Percentiles rank a stretch among this genome's conserved stretches.
Conservation (phyloP, 2,888 invertebrate genomes). For the Diadegma fenestrale region DNA sequence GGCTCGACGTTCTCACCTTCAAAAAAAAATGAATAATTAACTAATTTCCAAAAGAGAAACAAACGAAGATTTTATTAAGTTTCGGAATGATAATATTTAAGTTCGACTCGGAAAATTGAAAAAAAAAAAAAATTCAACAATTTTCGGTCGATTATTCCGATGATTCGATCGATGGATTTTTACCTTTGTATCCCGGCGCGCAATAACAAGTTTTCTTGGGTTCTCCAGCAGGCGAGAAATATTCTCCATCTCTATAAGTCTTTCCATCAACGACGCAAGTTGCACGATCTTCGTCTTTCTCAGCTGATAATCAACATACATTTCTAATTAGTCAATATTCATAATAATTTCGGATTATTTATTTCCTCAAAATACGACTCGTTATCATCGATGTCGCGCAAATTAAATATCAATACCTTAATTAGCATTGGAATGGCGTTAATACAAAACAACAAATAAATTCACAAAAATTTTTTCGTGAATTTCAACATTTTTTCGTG, state of each 20-base stretch:
- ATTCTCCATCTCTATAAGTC: constrained; percentile 75
- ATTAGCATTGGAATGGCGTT: too few species aligned
- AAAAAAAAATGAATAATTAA: not conserved
- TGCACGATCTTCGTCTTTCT: constrained; percentile 69
- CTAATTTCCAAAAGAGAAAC: not conserved
- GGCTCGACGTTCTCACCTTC: constrained; percentile 76
- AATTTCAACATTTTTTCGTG: too few species aligned
- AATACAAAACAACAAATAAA: too few species aligned
- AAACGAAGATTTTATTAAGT: too few species aligned
- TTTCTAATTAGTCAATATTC: not conserved
- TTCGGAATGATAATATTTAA: not conserved
- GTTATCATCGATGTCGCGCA: too few species aligned
- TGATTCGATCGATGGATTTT: not conserved
- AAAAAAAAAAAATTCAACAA: not conserved
- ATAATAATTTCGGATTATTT: too few species aligned
- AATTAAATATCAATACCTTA: too few species aligned
- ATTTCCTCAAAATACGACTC: too few species aligned
- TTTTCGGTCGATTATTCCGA: not conserved
- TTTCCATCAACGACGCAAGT: constrained; percentile 77
- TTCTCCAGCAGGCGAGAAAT: constrained; percentile 71
- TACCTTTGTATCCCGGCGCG: constrained; percentile 71
- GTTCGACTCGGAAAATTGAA: not conserved
- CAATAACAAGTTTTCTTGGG: constrained; percentile 75
- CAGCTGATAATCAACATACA: constrained; percentile 66
- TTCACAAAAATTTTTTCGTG: too few species aligned